Conservation (phyloP, 2,113 vertebrate genomes). For the Edolisoma coerulescens region DNA sequence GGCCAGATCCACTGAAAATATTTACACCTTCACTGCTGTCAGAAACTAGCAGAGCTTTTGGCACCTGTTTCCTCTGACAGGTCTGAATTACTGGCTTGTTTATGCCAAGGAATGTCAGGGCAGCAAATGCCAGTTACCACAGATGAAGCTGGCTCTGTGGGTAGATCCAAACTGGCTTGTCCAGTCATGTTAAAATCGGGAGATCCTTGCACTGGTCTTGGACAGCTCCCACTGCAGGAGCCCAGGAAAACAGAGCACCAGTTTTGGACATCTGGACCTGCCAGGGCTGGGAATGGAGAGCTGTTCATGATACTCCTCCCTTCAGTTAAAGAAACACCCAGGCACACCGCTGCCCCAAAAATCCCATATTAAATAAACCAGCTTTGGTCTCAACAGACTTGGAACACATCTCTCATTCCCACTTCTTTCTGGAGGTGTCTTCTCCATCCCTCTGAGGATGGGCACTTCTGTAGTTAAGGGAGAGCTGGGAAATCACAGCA, state of each 20-base stretch:
- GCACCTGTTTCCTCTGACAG: neutral
- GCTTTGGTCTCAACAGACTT: neutral
- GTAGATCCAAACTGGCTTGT: neutral
- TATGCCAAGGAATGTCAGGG: neutral
- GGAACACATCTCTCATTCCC: neutral
- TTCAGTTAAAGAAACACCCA: neutral
- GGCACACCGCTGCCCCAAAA: neutral
- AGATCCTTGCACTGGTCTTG: neutral
- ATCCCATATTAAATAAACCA: neutral
- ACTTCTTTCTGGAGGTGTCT: neutral
- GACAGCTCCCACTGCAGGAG: neutral
- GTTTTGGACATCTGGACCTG: neutral
- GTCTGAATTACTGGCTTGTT: neutral
- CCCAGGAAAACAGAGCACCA: neutral
- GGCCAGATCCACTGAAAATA: neutral
- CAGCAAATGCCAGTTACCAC: neutral
- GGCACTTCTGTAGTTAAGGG: neutral
- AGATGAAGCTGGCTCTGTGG: neutral
- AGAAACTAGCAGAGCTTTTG: neutral
- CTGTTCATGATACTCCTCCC: neutral
- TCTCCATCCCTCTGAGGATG: neutral
- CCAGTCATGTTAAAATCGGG: neutral
- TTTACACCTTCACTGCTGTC: neutral
- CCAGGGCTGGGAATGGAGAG: neutral
- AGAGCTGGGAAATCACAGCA: neutral